These are phyloP conservation scores for Acomys russatus DNA, from an alignment of 2,797 vertebrate genomes.

Conservation along the genomic window DNA sequence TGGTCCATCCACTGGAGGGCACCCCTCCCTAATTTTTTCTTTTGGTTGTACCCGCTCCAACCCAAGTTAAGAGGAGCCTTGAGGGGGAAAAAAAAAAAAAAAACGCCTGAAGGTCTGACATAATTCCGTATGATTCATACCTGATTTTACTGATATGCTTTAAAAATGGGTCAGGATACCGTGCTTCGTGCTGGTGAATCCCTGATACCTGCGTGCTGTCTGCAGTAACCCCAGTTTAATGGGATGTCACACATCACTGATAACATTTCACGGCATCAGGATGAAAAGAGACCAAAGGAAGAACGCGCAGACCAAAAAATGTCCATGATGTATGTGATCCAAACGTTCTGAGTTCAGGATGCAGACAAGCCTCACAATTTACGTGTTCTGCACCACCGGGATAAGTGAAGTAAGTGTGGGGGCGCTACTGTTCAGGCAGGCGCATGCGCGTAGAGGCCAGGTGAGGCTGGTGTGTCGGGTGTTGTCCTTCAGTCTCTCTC, in stretches of 20 bases:
- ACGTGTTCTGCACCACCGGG: neutral
- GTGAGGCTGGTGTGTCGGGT: too few species aligned
- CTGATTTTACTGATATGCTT: neutral
- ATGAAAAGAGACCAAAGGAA: neutral
- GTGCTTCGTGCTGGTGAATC: neutral
- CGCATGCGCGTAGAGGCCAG: too few species aligned
- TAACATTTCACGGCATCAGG: neutral
- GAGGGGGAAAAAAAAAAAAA: neutral
- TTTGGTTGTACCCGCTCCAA: neutral
- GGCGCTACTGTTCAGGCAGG: neutral
- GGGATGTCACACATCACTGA: neutral
- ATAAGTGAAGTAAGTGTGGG: neutral
- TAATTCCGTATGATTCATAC: neutral
- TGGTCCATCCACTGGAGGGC: slow-evolving; percentile 70
- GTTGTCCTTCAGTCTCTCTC: neutral
- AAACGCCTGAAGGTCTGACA: neutral
- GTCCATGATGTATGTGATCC: neutral
- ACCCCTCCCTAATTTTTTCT: slow-evolving; percentile 5
- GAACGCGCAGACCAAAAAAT: neutral
- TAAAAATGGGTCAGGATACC: neutral
- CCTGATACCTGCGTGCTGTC: neutral
- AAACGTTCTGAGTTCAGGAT: neutral
- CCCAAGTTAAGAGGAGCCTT: neutral
- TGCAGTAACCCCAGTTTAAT: neutral
- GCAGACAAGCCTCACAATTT: neutral